Evolutionary conservation across 2,797 vertebrate species (phyloP).

Genomic region (Platalea minor): DNA sequence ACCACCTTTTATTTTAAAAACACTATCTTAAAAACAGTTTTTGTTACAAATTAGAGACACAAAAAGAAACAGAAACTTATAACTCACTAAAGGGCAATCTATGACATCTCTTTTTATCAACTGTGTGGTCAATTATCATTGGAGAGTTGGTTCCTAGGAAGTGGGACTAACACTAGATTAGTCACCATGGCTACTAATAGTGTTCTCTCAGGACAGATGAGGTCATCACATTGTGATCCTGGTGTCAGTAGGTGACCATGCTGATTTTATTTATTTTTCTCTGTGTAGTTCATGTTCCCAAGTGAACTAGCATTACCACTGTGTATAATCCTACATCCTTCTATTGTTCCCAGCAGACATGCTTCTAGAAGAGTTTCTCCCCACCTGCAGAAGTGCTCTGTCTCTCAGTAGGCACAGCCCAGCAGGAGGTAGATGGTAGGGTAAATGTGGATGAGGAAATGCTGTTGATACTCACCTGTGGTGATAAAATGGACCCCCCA

Average conservation of each 20-base stretch:
- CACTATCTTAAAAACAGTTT: background rate
- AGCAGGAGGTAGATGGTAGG: background rate
- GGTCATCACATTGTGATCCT: background rate
- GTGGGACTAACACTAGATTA: background rate
- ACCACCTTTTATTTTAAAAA: background rate
- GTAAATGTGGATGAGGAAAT: background rate
- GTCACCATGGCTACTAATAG: conserved; percentile 7
- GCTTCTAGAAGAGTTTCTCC: background rate
- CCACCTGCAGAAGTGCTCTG: background rate
- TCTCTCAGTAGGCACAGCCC: background rate
- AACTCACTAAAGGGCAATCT: background rate
- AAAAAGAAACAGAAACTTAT: background rate
- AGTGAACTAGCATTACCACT: background rate
- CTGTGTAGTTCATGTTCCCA: background rate
- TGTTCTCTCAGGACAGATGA: background rate
- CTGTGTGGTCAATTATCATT: background rate
- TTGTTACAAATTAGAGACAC: background rate
- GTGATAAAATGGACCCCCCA: background rate
- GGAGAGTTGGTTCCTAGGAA: background rate
- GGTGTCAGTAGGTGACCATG: background rate
- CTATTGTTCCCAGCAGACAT: background rate
- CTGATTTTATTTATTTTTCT: background rate
- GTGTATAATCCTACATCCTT: background rate
- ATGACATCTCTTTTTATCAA: background rate
- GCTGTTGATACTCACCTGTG: background rate